Evolutionary conservation across 2,113 vertebrate genomes (phyloP).

Genomic region (Quiscalus mexicanus): DNA sequence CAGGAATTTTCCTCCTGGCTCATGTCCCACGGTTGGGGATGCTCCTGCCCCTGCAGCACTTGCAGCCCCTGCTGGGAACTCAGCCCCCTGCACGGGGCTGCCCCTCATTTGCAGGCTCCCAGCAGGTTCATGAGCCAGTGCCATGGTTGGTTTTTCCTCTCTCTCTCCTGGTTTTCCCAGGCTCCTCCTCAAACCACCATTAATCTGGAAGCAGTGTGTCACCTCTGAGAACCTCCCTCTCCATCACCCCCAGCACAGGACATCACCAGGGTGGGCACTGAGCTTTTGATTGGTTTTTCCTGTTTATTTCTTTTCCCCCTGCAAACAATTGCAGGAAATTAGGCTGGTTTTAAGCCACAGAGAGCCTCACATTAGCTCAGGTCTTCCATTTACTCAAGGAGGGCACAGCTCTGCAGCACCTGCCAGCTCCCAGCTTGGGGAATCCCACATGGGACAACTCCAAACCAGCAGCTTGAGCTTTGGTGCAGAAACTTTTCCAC

Average conservation of each 20-base stretch:
- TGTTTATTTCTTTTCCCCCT: background rate
- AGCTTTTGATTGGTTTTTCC: background rate
- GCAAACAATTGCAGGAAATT: background rate
- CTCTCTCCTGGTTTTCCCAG: background rate
- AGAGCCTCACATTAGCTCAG: rapidly evolving
- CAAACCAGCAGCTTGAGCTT: background rate
- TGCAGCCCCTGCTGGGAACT: background rate
- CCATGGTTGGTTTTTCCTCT: rapidly evolving
- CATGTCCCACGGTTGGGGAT: rapidly evolving
- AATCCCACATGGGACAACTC: background rate
- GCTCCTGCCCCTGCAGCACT: background rate
- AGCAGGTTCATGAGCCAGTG: rapidly evolving
- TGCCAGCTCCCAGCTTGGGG: rapidly evolving
- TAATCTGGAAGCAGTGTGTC: background rate
- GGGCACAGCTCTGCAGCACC: background rate
- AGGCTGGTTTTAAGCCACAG: background rate
- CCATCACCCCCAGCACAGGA: background rate
- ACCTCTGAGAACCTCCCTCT: background rate
- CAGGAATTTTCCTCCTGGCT: background rate
- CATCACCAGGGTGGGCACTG: background rate
- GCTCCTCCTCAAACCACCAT: background rate
- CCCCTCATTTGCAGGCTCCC: background rate
- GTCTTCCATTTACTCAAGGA: background rate
- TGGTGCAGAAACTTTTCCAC: background rate
- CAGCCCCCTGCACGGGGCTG: rapidly evolving